Conservation (phyloP, 2,113 vertebrate genomes). For the Larimichthys crocea region DNA sequence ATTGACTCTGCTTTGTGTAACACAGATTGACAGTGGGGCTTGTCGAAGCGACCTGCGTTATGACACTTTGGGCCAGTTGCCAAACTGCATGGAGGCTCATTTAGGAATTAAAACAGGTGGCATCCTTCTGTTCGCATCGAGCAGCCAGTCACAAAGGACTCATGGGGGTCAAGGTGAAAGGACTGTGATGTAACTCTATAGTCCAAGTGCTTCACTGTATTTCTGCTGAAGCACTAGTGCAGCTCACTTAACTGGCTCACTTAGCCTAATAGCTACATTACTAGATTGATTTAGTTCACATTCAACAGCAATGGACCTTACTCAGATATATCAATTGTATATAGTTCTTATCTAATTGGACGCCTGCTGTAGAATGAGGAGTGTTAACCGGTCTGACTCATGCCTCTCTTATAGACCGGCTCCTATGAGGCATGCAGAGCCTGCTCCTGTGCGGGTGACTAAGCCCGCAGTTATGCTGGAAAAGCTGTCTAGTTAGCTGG, state of each 20-base stretch:
- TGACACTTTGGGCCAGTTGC: slow-evolving; percentile 56
- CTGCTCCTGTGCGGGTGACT: slow-evolving; percentile 67
- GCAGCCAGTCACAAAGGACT: slow-evolving; percentile 26
- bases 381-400: slow-evolving; percentile 42
- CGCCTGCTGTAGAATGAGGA: slow-evolving; percentile 13
- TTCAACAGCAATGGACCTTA: background rate
- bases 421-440: slow-evolving; percentile 60
- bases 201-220: slow-evolving; percentile 28
- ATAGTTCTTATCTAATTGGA: slow-evolving; percentile 34
- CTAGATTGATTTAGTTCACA: slow-evolving; percentile 26
- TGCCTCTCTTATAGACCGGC: slow-evolving; percentile 36
- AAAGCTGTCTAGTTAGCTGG: slow-evolving; percentile 68
- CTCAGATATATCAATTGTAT: slow-evolving; percentile 13
- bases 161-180: slow-evolving; percentile 60
- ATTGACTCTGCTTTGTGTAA: slow-evolving; percentile 48
- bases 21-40: slow-evolving; percentile 51
- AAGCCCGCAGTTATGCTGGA: slow-evolving; percentile 71
- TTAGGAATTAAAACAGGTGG: slow-evolving; percentile 72
- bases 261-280: slow-evolving; percentile 31
- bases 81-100: slow-evolving; percentile 61
- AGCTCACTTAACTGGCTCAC: slow-evolving; percentile 16
- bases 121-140: slow-evolving; percentile 33
- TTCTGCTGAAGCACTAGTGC: slow-evolving; percentile 34
- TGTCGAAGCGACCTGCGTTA: slow-evolving; percentile 55
- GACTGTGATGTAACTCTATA: slow-evolving; percentile 53